Conservation (phyloP, 1,140 invertebrate species). For the Caenorhabditis elegans region DNA sequence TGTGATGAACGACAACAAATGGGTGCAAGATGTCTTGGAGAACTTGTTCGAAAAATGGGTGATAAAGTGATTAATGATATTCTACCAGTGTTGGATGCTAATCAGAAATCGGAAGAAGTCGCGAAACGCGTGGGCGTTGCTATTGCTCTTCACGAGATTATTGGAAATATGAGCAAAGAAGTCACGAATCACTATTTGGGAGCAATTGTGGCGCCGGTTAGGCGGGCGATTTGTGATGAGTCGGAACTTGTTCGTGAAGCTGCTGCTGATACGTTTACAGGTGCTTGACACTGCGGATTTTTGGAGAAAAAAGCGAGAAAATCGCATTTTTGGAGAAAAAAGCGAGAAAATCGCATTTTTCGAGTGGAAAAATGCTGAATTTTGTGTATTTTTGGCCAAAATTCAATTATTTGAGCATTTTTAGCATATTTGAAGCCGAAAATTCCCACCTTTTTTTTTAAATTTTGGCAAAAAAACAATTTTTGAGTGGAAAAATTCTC, state of each 20-base stretch:
- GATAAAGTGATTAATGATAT: slow-evolving; percentile 78
- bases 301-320: background rate
- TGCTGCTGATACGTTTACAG: slow-evolving; percentile 93
- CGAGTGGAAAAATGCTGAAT: too few relatives aligned
- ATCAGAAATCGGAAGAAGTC: slow-evolving; percentile 80
- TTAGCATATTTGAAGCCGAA: too few relatives aligned
- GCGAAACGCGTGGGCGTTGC: slow-evolving; percentile 96
- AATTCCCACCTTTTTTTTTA: too few relatives aligned
- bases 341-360: too few relatives aligned
- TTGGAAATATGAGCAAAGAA: slow-evolving; percentile 74
- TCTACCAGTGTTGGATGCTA: slow-evolving; percentile 91
- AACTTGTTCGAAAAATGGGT: slow-evolving; percentile 93
- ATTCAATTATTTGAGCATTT: too few relatives aligned
- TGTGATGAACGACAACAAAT: slow-evolving; percentile 74
- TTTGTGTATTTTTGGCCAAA: too few relatives aligned
- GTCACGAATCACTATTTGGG: slow-evolving; percentile 42
- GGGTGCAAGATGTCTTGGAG: slow-evolving; percentile 90
- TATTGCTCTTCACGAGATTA: slow-evolving; percentile 95
- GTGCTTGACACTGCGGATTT: slow-evolving; percentile 74
- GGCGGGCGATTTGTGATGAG: slow-evolving; percentile 79
- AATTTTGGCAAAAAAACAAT: too few relatives aligned
- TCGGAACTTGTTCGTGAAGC: slow-evolving; percentile 87
- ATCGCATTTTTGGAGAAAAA: too few relatives aligned
- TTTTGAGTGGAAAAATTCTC: too few relatives aligned
- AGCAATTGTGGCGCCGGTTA: slow-evolving; percentile 21